These are phyloP conservation scores for Dolomedes plantarius DNA, from an alignment of 2,888 invertebrate genomes.

Conservation along the genomic window DNA sequence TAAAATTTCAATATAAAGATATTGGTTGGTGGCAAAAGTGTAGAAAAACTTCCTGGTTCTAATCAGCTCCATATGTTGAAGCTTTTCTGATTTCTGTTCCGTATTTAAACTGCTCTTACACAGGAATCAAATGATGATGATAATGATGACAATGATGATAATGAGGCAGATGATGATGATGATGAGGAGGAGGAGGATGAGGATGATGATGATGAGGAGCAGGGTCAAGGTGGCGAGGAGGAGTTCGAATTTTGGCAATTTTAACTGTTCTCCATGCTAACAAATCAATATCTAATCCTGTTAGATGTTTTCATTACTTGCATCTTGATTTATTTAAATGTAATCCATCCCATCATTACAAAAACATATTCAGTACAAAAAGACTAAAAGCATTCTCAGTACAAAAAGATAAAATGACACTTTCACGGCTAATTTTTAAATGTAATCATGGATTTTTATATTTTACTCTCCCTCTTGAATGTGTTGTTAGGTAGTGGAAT, in stretches of 20 bases:
- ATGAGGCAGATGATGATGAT: neutral
- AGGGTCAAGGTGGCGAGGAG: conserved; percentile 32
- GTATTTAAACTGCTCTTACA: too few relatives aligned
- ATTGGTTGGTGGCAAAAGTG: too few relatives aligned
- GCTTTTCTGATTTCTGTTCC: too few relatives aligned
- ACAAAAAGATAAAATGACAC: neutral
- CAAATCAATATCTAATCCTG: neutral
- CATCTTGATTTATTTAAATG: neutral
- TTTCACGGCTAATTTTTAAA: neutral
- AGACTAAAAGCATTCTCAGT: too few relatives aligned
- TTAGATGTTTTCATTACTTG: neutral
- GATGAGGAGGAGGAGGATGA: conserved; percentile 29
- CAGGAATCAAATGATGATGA: neutral
- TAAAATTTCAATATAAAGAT: too few relatives aligned
- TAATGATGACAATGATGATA: neutral
- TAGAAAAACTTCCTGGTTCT: too few relatives aligned
- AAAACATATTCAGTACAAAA: neutral
- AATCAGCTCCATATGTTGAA: too few relatives aligned
- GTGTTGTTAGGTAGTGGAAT: neutral
- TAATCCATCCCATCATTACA: neutral
- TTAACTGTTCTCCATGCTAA: conserved; percentile 20
- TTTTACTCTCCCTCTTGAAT: neutral
- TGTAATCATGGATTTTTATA: neutral
- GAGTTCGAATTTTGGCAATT: conserved; percentile 71
- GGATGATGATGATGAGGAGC: conserved; percentile 44